Percentiles rank a stretch among this genome's conserved stretches.
Evolutionary conservation across 2,113 vertebrate species (phyloP).

Genomic region (Catagonus wagneri): DNA sequence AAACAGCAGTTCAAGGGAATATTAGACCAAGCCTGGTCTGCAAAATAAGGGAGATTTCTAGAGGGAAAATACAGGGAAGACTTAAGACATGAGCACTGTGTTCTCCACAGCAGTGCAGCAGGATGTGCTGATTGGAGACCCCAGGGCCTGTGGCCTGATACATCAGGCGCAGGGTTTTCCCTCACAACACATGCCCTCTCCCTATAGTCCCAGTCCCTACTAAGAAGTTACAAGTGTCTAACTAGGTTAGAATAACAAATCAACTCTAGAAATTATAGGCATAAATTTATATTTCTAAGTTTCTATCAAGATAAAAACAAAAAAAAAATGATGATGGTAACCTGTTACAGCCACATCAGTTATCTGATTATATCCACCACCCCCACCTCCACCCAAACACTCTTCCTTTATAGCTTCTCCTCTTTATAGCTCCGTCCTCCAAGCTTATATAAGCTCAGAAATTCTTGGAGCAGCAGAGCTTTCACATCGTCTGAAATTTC

Average conservation of each 20-base stretch:
- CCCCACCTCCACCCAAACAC: too few relatives aligned
- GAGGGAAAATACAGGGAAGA: background rate
- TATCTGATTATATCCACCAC: background rate
- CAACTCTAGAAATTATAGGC: background rate
- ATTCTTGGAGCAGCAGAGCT: background rate
- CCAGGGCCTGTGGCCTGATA: background rate
- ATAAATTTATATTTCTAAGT: background rate
- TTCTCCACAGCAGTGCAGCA: too few relatives aligned
- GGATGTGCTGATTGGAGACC: background rate
- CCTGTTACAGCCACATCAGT: background rate
- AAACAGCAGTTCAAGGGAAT: background rate
- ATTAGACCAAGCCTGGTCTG: background rate
- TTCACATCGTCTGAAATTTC: conserved; percentile 36
- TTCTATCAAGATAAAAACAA: background rate
- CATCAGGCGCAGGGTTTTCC: background rate
- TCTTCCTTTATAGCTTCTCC: too few relatives aligned
- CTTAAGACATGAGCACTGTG: background rate
- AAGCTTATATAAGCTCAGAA: background rate
- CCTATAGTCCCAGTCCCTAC: background rate
- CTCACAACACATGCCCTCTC: background rate
- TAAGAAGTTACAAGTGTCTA: background rate
- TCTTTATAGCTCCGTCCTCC: background rate
- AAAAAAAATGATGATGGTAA: background rate
- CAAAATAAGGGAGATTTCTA: background rate
- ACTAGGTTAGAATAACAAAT: background rate